Conservation (phyloP, 23 tunicate genomes). For the Phallusia fumigata region DNA sequence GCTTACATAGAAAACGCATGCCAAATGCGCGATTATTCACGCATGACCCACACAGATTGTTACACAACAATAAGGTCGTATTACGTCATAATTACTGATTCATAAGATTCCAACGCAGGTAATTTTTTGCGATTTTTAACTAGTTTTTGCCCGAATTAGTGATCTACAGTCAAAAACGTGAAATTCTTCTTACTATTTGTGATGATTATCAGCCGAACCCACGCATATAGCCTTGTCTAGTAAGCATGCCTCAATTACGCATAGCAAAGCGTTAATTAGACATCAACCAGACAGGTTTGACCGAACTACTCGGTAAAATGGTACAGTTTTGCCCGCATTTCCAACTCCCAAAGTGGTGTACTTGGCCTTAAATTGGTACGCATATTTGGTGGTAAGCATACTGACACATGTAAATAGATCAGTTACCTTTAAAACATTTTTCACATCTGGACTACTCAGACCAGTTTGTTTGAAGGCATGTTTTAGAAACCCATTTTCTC, state of each 20-base stretch:
- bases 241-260: neutral
- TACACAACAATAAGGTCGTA: neutral
- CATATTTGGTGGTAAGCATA: no score
- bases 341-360: no score
- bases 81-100: neutral
- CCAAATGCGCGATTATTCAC: neutral
- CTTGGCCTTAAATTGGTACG: no score
- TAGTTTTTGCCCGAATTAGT: neutral
- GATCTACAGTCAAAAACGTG: neutral
- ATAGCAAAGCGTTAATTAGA: neutral
- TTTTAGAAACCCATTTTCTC: no score
- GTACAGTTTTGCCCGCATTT: neutral
- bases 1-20: neutral
- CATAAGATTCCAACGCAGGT: neutral
- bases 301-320: neutral
- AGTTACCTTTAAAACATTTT: no score
- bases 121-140: neutral
- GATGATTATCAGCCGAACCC: neutral
- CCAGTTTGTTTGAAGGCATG: no score
- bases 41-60: neutral
- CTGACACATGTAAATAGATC: no score
- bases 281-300: neutral
- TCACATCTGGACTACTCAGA: no score
- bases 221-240: neutral
- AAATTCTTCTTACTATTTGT: neutral